A percentile compares a stretch with the other conserved stretches of the same genome.
Conservation (phyloP, 2,797 vertebrate species). For the Siniperca undulata region DNA sequence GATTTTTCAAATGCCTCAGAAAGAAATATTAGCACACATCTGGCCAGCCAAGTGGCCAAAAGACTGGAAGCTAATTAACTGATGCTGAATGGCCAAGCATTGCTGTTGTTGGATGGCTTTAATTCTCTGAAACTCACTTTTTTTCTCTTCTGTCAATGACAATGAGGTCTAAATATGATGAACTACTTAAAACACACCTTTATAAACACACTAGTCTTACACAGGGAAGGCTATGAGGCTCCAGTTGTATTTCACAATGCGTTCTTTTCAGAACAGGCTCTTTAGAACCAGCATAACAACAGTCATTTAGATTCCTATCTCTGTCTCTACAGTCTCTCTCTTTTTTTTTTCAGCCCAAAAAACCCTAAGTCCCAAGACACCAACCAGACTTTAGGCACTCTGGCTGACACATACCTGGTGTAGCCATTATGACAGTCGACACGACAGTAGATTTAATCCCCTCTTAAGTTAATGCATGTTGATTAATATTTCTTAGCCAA, state of each 20-base stretch:
- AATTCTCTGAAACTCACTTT: background rate
- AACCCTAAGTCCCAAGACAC: background rate
- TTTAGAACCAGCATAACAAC: conserved; percentile 2
- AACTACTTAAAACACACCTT: background rate
- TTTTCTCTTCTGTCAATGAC: background rate
- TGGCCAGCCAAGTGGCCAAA: background rate
- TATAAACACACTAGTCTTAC: background rate
- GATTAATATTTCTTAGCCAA: background rate
- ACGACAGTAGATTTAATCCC: background rate
- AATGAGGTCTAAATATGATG: background rate
- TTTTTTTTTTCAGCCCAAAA: background rate
- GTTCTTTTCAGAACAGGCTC: background rate
- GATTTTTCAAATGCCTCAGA: background rate
- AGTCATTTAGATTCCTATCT: conserved; percentile 3
- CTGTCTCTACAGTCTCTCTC: too few species aligned
- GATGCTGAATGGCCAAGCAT: background rate
- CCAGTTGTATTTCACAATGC: background rate
- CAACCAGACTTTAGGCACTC: background rate
- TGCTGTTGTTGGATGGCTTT: background rate
- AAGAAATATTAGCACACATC: background rate
- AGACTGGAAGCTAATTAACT: background rate
- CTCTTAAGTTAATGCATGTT: background rate
- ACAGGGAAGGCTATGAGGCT: background rate
- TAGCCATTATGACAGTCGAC: background rate
- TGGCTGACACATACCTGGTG: background rate